phyloP scores from a whole-genome alignment of 2,113 vertebrate species.

The Diglossa brunneiventris region DNA sequence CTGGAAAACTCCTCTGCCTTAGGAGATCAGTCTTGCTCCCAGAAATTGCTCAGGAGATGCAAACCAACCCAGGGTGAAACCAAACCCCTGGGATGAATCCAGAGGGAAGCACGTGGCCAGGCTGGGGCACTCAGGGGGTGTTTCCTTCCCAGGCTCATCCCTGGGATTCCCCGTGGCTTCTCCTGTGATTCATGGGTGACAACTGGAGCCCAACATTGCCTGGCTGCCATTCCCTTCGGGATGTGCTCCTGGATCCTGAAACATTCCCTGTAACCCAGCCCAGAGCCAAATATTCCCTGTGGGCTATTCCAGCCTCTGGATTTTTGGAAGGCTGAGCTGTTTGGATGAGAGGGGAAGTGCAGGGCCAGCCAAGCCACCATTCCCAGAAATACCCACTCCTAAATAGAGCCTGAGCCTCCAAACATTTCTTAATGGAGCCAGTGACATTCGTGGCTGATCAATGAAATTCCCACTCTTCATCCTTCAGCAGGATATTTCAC shows the following conservation, averaged over 20 bases:
- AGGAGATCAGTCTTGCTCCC: neutral
- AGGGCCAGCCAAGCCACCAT: neutral
- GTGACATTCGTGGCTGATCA: neutral
- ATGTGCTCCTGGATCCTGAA: neutral
- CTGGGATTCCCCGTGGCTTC: neutral
- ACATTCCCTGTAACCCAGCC: neutral
- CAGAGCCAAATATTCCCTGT: neutral
- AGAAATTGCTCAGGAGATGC: neutral
- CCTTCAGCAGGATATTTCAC: neutral
- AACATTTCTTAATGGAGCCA: neutral
- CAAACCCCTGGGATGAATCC: neutral
- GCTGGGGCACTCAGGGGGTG: neutral
- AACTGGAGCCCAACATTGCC: neutral
- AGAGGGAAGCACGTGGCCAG: neutral
- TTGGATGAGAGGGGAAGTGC: neutral
- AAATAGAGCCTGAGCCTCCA: neutral
- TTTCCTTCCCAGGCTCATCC: neutral
- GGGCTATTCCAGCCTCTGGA: neutral
- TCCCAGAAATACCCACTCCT: neutral
- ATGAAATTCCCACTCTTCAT: neutral
- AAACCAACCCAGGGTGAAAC: neutral
- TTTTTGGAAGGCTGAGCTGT: neutral
- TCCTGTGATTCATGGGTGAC: conserved; percentile 31
- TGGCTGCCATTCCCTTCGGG: neutral
- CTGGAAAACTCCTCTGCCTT: neutral